phyloP scores from a whole-genome alignment of 53 echinoderm and acorn worm genomes.

The Temnopleurus reevesii region DNA sequence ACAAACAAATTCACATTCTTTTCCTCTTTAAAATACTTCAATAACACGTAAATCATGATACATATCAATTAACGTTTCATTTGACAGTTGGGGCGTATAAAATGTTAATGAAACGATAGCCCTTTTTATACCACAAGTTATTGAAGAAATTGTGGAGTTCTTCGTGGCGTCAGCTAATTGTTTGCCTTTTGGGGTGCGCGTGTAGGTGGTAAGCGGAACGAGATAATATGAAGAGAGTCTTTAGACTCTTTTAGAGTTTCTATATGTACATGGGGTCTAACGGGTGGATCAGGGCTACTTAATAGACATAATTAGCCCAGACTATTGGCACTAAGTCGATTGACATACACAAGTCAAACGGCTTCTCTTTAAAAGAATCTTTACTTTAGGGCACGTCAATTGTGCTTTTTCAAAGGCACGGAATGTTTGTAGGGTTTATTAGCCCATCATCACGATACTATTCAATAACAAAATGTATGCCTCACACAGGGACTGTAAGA shows the following conservation, averaged over 20 bases:
- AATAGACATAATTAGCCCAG: conserved; percentile 51
- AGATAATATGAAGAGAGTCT: neutral
- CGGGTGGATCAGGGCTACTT: conserved; percentile 31
- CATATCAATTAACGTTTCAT: neutral
- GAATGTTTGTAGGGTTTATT: conserved; percentile 51
- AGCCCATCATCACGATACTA: conserved; percentile 23
- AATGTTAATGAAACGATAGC: neutral
- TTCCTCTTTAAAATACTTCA: neutral
- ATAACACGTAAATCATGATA: neutral
- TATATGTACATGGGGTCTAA: conserved; percentile 5
- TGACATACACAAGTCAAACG: conserved; percentile 49
- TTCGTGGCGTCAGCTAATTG: conserved; percentile 41
- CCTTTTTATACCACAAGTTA: neutral
- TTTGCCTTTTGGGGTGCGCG: conserved; percentile 27
- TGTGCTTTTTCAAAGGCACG: conserved; percentile 8
- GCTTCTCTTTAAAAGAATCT: conserved; percentile 23
- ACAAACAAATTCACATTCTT: neutral
- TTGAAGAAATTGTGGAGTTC: neutral
- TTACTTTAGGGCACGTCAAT: conserved; percentile 21
- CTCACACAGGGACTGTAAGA: conserved; percentile 28
- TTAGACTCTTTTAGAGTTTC: conserved; percentile 9
- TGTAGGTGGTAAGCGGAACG: conserved; percentile 55
- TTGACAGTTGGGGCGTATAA: neutral
- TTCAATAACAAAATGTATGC: conserved; percentile 33
- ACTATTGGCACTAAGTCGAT: conserved; percentile 47